These are phyloP conservation scores for Anodontia alba DNA, from an alignment of 2,888 invertebrate species.

Conservation along the genomic window DNA sequence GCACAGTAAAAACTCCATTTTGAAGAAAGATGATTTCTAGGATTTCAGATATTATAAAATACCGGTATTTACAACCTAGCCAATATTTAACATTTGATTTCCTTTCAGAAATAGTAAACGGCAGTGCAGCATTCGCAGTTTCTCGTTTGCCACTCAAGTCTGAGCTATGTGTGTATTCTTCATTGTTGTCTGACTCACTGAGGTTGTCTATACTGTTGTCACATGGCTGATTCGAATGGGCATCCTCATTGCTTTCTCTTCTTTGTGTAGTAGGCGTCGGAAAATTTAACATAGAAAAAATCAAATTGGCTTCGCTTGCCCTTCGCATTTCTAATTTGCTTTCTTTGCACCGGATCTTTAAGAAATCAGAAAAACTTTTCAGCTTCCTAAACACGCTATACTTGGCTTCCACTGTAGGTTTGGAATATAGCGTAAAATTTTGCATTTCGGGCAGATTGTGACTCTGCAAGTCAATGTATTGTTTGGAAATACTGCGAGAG, in stretches of 20 bases:
- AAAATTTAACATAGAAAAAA: neutral
- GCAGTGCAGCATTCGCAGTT: neutral
- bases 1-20: neutral
- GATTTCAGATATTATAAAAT: neutral
- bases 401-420: too few species aligned
- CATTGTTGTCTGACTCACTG: neutral
- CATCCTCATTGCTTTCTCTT: neutral
- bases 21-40: neutral
- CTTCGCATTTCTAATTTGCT: neutral
- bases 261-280: neutral
- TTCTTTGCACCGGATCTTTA: neutral
- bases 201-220: neutral
- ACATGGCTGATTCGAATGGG: neutral
- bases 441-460: too few species aligned
- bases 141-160: neutral
- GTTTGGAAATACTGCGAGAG: too few species aligned
- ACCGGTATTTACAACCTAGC: neutral
- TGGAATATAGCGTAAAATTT: too few species aligned
- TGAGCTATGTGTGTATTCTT: neutral
- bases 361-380: neutral
- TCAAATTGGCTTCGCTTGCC: neutral
- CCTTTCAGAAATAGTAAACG: neutral
- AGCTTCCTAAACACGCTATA: neutral
- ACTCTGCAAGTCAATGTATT: too few species aligned
- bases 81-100: neutral